Evolutionary conservation across 1,140 invertebrate species (phyloP).

Genomic region (Pseudomyrmex pallidus): DNA sequence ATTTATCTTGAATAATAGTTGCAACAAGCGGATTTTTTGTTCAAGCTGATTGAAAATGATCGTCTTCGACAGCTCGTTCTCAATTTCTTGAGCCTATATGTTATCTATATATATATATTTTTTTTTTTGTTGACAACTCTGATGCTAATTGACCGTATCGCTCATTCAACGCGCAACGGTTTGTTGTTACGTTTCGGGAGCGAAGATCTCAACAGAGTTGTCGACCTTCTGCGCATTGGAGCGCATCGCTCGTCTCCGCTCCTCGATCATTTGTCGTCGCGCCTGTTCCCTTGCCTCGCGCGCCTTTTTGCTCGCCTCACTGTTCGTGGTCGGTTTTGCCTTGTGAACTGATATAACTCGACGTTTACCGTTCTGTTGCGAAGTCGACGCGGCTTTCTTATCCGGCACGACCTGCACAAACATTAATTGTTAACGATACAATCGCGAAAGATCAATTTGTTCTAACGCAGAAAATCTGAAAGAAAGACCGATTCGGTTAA

Average conservation of each 20-base stretch:
- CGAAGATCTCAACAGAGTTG: slow-evolving; percentile 87
- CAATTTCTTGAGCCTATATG: too few relatives aligned
- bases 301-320: slow-evolving; percentile 85
- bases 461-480: too few relatives aligned
- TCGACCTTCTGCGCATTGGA: slow-evolving; percentile 82
- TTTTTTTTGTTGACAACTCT: not conserved
- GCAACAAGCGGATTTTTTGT: slow-evolving; percentile 46
- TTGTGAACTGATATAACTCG: slow-evolving; percentile 80
- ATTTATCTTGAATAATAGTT: slow-evolving; percentile 36
- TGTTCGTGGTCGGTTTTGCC: slow-evolving; percentile 81
- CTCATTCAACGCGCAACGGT: slow-evolving; percentile 11
- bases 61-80: not conserved
- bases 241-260: slow-evolving; percentile 89
- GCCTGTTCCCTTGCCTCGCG: slow-evolving; percentile 90
- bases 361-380: slow-evolving; percentile 78
- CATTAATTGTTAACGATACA: not conserved
- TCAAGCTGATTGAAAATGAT: slow-evolving; percentile 30
- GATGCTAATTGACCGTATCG: slow-evolving; percentile 31
- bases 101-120: too few relatives aligned
- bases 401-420: slow-evolving; percentile 71
- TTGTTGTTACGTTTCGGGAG: slow-evolving; percentile 85
- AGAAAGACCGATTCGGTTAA: not conserved
- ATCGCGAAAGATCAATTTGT: not conserved
- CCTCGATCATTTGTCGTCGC: slow-evolving; percentile 92
- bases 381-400: slow-evolving; percentile 59